phyloP scores from a whole-genome alignment of 2,797 vertebrate genomes.

The Scolopax rusticola region DNA sequence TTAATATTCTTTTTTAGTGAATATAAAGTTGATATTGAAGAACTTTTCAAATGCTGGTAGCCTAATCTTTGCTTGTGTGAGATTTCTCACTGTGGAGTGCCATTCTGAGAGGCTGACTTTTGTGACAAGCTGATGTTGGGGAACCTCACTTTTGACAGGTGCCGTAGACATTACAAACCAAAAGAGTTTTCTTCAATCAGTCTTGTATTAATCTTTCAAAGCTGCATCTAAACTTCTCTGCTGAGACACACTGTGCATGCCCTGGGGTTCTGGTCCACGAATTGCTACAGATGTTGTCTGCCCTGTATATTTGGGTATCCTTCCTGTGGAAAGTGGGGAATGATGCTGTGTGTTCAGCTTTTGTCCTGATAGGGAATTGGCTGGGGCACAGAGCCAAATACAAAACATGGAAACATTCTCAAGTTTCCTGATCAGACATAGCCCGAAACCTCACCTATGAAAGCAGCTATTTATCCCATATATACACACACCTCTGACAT shows the following conservation, averaged over 20 bases:
- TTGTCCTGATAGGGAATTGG: neutral
- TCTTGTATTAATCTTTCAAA: neutral
- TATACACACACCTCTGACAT: fast-evolving
- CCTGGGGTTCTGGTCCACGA: neutral
- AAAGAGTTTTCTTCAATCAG: neutral
- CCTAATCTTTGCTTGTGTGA: neutral
- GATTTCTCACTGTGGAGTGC: neutral
- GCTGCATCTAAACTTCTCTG: neutral
- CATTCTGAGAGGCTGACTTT: neutral
- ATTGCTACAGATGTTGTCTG: neutral
- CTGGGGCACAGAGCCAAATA: neutral
- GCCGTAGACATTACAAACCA: neutral
- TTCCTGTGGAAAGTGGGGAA: neutral
- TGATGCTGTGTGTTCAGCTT: neutral
- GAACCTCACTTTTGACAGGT: neutral
- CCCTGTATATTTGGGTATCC: neutral
- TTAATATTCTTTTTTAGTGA: neutral
- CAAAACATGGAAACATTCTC: neutral
- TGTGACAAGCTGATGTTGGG: neutral
- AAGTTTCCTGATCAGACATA: neutral
- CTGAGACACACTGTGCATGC: fast-evolving
- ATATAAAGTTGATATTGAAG: neutral
- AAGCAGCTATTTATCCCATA: neutral
- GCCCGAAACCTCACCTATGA: neutral
- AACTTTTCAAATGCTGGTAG: neutral